These are phyloP conservation scores for Scaptomyza caliginosa DNA, from an alignment of 2,888 invertebrate genomes.

Conservation along the genomic window DNA sequence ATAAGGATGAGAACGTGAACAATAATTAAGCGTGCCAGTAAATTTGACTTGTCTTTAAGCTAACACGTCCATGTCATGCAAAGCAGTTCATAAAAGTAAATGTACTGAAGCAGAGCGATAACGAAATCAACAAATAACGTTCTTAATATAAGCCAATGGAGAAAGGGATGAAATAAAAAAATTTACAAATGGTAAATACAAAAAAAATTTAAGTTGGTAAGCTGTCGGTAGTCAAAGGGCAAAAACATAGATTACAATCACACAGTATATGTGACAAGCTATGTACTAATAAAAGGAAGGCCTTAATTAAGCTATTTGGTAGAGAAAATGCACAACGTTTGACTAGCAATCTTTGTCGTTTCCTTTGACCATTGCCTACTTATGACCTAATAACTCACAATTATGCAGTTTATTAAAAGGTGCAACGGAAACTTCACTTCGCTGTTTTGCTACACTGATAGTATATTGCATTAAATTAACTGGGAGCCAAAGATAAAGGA, in stretches of 20 bases:
- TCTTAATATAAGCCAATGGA: constrained; percentile 7
- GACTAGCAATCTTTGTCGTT: not conserved
- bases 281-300: not conserved
- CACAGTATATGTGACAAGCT: too few species aligned
- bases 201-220: not conserved
- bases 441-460: constrained; percentile 3
- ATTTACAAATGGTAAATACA: not conserved
- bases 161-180: not conserved
- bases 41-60: constrained; percentile 56
- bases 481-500: not conserved
- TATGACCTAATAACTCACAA: not conserved
- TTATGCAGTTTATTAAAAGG: not conserved
- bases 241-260: not conserved
- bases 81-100: constrained; percentile 70
- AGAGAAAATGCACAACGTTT: not conserved
- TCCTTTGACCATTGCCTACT: not conserved
- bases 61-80: constrained; percentile 55
- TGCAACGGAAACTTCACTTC: constrained; percentile 3
- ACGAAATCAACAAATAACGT: constrained; percentile 3
- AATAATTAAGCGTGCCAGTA: constrained; percentile 70
- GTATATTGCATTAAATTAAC: constrained; percentile 1
- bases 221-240: not conserved
- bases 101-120: constrained; percentile 19
- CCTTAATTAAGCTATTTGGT: not conserved
- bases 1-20: constrained; percentile 24